Conservation (phyloP, 2,113 vertebrate species). For the Nibea coibor region DNA sequence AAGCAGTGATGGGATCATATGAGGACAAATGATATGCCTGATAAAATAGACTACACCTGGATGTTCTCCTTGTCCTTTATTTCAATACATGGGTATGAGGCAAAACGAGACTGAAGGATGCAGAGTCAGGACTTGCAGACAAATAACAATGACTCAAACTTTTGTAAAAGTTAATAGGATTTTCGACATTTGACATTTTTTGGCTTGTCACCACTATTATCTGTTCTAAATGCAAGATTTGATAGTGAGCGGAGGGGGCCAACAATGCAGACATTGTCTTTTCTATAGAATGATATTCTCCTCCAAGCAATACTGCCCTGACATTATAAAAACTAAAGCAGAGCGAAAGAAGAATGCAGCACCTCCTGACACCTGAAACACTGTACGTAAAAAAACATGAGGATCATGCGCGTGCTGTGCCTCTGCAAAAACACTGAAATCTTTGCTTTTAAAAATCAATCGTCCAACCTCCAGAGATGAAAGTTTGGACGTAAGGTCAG, state of each 20-base stretch:
- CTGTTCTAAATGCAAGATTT: slow-evolving; percentile 8
- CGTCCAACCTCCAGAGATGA: background rate
- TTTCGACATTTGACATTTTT: background rate
- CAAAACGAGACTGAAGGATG: background rate
- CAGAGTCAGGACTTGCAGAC: background rate
- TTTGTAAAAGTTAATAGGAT: background rate
- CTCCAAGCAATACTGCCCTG: background rate
- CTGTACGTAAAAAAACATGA: background rate
- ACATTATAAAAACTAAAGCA: background rate
- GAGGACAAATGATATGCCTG: slow-evolving; percentile 32
- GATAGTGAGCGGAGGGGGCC: slow-evolving; percentile 2
- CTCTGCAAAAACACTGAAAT: background rate
- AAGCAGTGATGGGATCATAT: slow-evolving; percentile 27
- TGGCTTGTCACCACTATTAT: background rate
- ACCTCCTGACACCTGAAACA: background rate
- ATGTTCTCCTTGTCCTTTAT: background rate
- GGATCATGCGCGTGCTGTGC: background rate
- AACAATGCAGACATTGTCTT: background rate
- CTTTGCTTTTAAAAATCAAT: background rate
- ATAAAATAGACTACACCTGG: slow-evolving; percentile 19
- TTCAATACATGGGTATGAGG: background rate
- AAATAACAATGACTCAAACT: background rate
- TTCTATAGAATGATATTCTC: background rate
- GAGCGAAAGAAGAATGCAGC: background rate
- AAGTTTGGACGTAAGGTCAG: background rate